Conservation (phyloP, 2,797 vertebrate species). For the Taenioides sp. region DNA sequence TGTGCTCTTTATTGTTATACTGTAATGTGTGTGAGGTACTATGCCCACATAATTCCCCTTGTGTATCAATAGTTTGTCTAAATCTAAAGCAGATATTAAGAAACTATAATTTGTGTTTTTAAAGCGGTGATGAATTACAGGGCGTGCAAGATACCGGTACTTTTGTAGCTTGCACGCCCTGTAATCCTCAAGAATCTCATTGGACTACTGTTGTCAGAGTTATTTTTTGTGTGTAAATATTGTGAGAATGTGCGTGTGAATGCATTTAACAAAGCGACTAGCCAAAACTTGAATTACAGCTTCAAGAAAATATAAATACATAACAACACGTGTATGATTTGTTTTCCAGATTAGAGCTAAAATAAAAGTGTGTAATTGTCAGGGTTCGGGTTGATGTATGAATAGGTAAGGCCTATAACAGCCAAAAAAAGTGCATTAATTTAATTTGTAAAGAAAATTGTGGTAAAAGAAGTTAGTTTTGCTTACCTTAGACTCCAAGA, state of each 20-base stretch:
- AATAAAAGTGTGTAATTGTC: neutral
- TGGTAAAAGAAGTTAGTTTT: neutral
- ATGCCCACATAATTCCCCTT: no score
- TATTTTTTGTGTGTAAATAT: neutral
- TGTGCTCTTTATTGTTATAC: no score
- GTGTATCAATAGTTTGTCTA: no score
- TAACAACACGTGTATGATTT: neutral
- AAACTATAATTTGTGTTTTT: neutral
- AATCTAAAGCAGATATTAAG: no score
- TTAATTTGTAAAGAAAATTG: neutral
- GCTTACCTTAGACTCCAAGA: conserved; percentile 91
- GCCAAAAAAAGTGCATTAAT: neutral
- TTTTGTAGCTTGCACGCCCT: no score
- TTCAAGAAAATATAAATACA: neutral
- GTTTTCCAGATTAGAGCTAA: neutral
- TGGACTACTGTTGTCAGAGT: neutral
- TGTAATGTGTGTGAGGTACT: no score
- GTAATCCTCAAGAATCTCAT: no score
- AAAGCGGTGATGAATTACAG: neutral
- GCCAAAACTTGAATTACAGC: neutral
- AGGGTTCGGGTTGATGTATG: no score
- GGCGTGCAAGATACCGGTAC: neutral
- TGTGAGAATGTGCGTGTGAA: neutral
- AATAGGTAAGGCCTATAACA: neutral
- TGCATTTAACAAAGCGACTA: neutral